Conservation (phyloP, 2,888 invertebrate genomes). For the Pilophorus perplexus region DNA sequence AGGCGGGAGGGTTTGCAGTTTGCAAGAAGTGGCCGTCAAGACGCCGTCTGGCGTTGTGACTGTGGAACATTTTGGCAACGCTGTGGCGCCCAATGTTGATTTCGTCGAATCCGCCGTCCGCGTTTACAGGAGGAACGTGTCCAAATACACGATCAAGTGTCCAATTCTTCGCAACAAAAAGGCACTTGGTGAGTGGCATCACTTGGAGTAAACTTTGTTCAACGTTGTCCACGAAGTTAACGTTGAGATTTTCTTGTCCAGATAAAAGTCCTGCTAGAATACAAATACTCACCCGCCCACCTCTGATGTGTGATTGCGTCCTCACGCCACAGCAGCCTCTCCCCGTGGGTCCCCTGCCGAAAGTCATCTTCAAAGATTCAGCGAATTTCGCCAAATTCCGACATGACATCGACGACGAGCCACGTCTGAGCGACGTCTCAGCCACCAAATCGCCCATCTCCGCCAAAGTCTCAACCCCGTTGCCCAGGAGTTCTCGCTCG, state of each 20-base stretch:
- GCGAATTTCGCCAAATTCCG: conserved; percentile 7
- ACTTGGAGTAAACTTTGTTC: not conserved
- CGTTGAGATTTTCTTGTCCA: not conserved
- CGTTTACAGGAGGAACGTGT: not conserved
- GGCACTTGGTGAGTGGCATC: no score
- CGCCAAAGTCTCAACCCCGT: no score
- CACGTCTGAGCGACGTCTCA: no score
- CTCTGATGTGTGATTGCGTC: not conserved
- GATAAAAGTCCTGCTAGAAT: not conserved
- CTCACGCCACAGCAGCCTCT: not conserved
- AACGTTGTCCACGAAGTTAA: not conserved
- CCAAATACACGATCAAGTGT: conserved; percentile 7
- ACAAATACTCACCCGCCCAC: not conserved
- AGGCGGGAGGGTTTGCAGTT: not conserved
- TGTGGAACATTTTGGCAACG: no score
- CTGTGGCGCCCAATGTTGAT: no score
- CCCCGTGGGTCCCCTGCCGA: not conserved
- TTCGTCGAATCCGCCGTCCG: no score
- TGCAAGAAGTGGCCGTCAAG: conserved; percentile 11
- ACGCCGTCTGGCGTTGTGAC: not conserved
- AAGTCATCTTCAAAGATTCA: conserved; percentile 1
- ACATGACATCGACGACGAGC: conserved; percentile 2
- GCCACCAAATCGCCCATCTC: no score
- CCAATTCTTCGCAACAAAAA: not conserved
- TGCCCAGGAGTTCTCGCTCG: no score